Percentiles rank a stretch among this genome's conserved stretches.
Evolutionary conservation across 1,140 invertebrate genomes (phyloP).

Genomic region (Pseudomyrmex flavicornis): DNA sequence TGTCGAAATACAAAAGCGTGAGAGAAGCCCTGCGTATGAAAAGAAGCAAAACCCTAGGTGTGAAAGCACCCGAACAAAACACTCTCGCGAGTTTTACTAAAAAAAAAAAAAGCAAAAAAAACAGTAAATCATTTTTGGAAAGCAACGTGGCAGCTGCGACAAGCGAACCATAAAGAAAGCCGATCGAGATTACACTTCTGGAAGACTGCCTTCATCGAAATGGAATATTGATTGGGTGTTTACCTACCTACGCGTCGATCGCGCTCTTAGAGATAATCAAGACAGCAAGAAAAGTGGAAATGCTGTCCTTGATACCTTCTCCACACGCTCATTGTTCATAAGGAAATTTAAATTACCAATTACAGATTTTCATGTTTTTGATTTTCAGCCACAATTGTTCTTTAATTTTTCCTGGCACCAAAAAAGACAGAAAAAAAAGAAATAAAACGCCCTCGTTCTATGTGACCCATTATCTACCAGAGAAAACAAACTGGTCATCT

Average conservation of each 20-base stretch:
- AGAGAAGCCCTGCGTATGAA: constrained; percentile 14
- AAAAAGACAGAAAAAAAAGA: not conserved
- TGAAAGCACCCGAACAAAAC: constrained; percentile 66
- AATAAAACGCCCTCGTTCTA: constrained; percentile 11
- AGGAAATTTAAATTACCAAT: no score
- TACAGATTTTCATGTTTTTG: no score
- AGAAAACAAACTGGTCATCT: constrained; percentile 71
- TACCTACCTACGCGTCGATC: constrained; percentile 45
- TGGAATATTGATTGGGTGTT: constrained; percentile 77
- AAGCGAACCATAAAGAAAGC: constrained; percentile 72
- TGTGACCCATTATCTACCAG: constrained; percentile 35
- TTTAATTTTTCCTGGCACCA: not conserved
- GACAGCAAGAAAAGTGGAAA: not conserved
- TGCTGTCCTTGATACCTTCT: no score
- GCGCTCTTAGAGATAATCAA: not conserved
- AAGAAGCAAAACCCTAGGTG: constrained; percentile 62
- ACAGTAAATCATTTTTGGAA: no score
- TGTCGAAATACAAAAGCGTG: constrained; percentile 30
- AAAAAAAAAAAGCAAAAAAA: constrained; percentile 66
- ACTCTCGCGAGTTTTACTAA: constrained; percentile 64
- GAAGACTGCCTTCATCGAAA: constrained; percentile 78
- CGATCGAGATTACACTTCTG: constrained; percentile 76
- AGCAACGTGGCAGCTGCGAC: constrained; percentile 74
- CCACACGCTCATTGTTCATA: no score
- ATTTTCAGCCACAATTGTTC: no score